Base-by-base conservation (phyloP, 2,888 invertebrate species). In the Lissocephala sabroskyi region DNA sequence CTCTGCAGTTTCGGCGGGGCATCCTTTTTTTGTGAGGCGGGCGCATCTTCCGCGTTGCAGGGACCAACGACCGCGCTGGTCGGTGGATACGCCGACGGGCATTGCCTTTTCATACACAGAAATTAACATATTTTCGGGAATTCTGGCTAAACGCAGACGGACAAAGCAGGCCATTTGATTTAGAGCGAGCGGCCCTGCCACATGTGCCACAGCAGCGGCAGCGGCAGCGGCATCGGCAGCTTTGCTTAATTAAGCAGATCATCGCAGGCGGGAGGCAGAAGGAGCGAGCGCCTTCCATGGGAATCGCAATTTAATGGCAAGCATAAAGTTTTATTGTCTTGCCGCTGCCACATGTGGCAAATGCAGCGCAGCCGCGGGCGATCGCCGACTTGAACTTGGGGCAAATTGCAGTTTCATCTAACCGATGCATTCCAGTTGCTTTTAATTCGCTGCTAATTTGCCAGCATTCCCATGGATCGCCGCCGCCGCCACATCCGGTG, bases 1-100 rank as follows among this genome's bases (percentile, higher is more conserved):
- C 67, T 52, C 46, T 66, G 56, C 67, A 66, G 61, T 75, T 71
- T 46, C 60, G 45, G n/a, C n/a, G n/a, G 64, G 62, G 65, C 59
- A 59, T 58, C 62, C 64, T 75, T 62, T 54, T 50, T 48, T 52
- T 49, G 56, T 42, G 35, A 40, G 33, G 5, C 74, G 61, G 61
- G 66, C 67, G 23, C 32, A 73, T 73, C 66, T 76, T 73, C 74
- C 77, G 77, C 74, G 77, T 73, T 76, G 59, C 66, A 53, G 70
- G 55, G 71, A 49, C 40, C 71, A 48, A 54, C 55, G 71, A 73
- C 64, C 71, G 44, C 57, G 41, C 41, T 29, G 47, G 23, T 29
- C 42, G 17, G 36, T 26, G 18, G 30, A 10, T 35, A 16, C 35
- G 10, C 35, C 30, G 11, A n/a, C n/a, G n/a, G n/a, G n/a, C n/a